These are phyloP conservation scores for Pollachius pollachius DNA, from an alignment of 2,113 vertebrate species.

Conservation along the genomic window DNA sequence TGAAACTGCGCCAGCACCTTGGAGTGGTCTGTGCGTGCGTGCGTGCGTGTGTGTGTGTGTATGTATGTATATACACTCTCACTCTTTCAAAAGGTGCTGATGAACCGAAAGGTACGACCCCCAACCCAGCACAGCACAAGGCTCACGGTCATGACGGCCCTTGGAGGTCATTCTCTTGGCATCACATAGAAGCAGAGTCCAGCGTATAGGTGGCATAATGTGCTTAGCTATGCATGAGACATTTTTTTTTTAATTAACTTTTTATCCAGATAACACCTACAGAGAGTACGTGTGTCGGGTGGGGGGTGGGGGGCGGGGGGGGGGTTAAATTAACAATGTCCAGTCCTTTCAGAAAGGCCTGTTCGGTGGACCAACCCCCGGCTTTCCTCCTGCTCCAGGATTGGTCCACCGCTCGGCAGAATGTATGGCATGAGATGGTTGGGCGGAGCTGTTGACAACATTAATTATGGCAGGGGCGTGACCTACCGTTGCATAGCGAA, in stretches of 20 bases:
- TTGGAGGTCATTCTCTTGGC: slow-evolving; percentile 38
- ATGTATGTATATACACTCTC: slow-evolving; percentile 6
- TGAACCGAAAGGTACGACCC: slow-evolving; percentile 52
- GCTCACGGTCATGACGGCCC: slow-evolving; percentile 7
- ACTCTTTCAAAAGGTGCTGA: slow-evolving; percentile 53
- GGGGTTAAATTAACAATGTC: slow-evolving; percentile 50
- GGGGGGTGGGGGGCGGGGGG: slow-evolving; percentile 13
- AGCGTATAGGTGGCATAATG: slow-evolving; percentile 44
- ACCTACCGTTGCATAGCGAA: slow-evolving; percentile 57
- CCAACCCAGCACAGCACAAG: slow-evolving; percentile 27
- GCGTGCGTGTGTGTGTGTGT: slow-evolving; percentile 48
- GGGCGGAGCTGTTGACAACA: slow-evolving; percentile 40
- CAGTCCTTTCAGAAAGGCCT: slow-evolving; percentile 43
- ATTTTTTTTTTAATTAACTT: slow-evolving; percentile 51
- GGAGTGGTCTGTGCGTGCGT: slow-evolving; percentile 26
- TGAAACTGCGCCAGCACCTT: slow-evolving; percentile 5
- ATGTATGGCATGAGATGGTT: slow-evolving; percentile 4
- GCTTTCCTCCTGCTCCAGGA: slow-evolving; percentile 21
- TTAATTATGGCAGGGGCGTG: slow-evolving; percentile 52
- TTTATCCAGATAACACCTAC: slow-evolving; percentile 42
- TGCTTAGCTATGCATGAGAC: slow-evolving; percentile 75
- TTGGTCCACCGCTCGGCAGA: slow-evolving; percentile 10
- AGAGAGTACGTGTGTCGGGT: background rate
- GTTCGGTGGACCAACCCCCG: slow-evolving; percentile 21
- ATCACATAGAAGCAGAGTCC: slow-evolving; percentile 42